Evolutionary conservation across 2,797 vertebrate species (phyloP), one percentile per base, ranked within the genome.

Genomic region (Takifugu ocellatus): DNA sequence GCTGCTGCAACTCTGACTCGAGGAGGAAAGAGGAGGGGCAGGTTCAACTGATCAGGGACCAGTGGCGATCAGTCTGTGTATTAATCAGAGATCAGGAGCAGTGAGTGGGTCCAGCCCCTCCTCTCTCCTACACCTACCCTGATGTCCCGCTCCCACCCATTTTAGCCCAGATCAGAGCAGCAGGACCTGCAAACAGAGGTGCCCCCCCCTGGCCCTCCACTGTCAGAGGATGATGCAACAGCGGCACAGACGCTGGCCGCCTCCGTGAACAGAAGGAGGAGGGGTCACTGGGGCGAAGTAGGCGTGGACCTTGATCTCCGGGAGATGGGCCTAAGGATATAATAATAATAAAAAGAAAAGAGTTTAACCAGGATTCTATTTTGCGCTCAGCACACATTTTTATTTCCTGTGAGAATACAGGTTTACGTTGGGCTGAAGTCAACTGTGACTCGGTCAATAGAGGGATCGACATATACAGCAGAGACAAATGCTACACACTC

Each of bases 241-340:
- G 80, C 94, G 91, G 87, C 95, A 96, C 73, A 96, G 89, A 66
- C 94, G 93, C 74, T 92, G 94, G 49, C 93, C 91, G 0, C 92
- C 89, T 61, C 94, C 93, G 49, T 94, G 93, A 31, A 93, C 93
- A 0, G 94, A 93, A 0, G 94, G 92, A 2, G 94, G 94, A 0
- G 95, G 95, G 3, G 94, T 96, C 54, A 95, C 93, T 0, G 95
- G 95, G 25, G 95, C 95, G 56, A 96, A 96, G 86, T 96, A 96
- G 81, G 94, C 94, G 0, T 96, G 95, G 68, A 96, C 94, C 75
- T 94, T 95, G 79, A 96, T 94, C 0, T 95, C 93, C 62, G 95
- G 94, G 67, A 96, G 94, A 69, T 96, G 94, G 68, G 94, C 92
- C 95, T 96, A 74, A 55, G 55, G 45, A 45, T 16, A 17, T 16